A percentile compares a stretch with the other conserved stretches of the same genome.
Conservation (phyloP, 2,797 vertebrate genomes). For the Danio tinwini region DNA sequence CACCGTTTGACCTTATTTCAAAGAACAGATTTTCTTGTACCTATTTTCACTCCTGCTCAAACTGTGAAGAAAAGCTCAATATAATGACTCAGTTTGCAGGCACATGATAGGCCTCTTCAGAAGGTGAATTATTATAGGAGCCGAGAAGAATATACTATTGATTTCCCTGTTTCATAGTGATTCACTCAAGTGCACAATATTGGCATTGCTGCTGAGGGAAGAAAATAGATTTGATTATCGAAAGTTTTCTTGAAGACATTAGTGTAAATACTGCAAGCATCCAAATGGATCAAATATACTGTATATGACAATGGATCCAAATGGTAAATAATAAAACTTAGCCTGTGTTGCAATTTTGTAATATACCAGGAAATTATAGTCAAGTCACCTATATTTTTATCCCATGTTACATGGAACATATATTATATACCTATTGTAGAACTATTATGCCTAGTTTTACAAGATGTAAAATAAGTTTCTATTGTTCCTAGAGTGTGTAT, state of each 20-base stretch:
- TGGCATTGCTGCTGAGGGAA: conserved; percentile 14
- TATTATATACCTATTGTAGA: no score
- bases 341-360: neutral
- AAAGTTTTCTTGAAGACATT: conserved; percentile 34
- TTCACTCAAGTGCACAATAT: conserved; percentile 53
- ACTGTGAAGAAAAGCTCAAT: conserved; percentile 37
- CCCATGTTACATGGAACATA: no score
- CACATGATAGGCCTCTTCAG: neutral
- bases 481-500: no score
- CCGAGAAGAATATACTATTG: conserved; percentile 42
- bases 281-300: neutral
- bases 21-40: conserved; percentile 1
- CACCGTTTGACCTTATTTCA: neutral
- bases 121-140: conserved; percentile 28
- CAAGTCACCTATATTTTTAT: no score
- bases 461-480: no score
- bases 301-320: neutral
- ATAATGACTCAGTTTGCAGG: conserved; percentile 49
- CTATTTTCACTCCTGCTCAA: neutral
- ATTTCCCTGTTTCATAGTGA: conserved; percentile 42
- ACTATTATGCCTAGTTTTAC: no score
- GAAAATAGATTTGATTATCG: conserved; percentile 46
- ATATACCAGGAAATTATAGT: neutral
- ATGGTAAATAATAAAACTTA: neutral
- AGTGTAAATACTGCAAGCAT: neutral